Evolutionary conservation across 2,888 invertebrate genomes (phyloP).

Genomic region (Dolomedes plantarius): DNA sequence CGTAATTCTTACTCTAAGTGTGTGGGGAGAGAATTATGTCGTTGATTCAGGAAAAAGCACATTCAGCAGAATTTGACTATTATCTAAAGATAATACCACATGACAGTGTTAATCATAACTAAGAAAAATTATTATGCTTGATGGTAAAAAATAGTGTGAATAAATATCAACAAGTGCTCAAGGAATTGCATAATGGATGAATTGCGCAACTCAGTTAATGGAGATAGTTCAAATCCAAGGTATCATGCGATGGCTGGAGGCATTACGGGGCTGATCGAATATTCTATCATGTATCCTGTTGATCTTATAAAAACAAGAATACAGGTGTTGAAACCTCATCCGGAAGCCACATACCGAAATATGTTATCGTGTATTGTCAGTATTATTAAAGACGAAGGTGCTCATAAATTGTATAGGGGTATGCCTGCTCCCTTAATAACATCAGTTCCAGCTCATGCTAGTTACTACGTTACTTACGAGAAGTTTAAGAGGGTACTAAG

Average conservation of each 20-base stretch:
- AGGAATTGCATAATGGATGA: no score
- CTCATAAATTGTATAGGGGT: conserved; percentile 22
- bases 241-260: conserved; percentile 46
- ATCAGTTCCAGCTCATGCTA: conserved; percentile 43
- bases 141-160: no score
- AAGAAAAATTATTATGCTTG: no score
- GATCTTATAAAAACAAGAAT: conserved; percentile 50
- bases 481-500: conserved; percentile 33
- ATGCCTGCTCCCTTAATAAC: conserved; percentile 28
- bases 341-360: conserved; percentile 27
- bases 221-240: conserved; percentile 26
- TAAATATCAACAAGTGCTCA: no score
- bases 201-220: no score
- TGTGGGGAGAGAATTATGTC: no score
- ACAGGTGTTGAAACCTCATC: conserved; percentile 29
- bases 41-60: no score
- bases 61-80: no score
- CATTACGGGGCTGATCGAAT: conserved; percentile 43
- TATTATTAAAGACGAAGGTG: conserved; percentile 41
- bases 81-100: no score
- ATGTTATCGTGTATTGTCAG: conserved; percentile 16
- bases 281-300: conserved; percentile 42
- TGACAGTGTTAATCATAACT: no score
- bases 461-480: conserved; percentile 46
- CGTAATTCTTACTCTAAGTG: no score